Evolutionary conservation across 2,888 invertebrate genomes (phyloP).

Genomic region (Hirtodrosophila confusa): DNA sequence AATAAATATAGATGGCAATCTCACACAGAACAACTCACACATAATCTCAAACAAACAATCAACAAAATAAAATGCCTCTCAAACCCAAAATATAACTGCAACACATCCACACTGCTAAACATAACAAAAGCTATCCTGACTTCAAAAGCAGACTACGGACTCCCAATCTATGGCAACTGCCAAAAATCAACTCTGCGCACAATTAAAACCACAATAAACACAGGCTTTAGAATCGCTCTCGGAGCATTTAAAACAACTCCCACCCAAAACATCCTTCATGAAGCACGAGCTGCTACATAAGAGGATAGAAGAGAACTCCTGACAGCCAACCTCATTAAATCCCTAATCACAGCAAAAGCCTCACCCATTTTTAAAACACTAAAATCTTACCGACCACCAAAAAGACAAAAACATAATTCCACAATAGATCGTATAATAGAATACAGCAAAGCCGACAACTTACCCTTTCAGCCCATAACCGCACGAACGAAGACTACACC

Average conservation of each 20-base stretch:
- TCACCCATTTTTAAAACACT: too few relatives aligned
- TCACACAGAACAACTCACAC: constrained; percentile 25
- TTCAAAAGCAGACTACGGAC: constrained; percentile 21
- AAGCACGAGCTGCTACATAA: background rate
- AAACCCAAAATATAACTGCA: constrained; percentile 20
- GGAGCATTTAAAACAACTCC: constrained; percentile 31
- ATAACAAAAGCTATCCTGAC: constrained; percentile 19
- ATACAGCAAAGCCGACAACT: too few relatives aligned
- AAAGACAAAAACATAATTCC: too few relatives aligned
- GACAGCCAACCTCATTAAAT: too few relatives aligned
- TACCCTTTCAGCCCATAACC: too few relatives aligned
- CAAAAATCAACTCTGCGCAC: constrained; percentile 11
- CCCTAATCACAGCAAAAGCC: too few relatives aligned
- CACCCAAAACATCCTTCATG: constrained; percentile 13
- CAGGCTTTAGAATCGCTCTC: constrained; percentile 28
- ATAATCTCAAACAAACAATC: constrained; percentile 11
- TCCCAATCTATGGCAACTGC: constrained; percentile 10
- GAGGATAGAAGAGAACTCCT: too few relatives aligned
- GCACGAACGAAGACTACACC: too few relatives aligned
- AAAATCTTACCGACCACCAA: too few relatives aligned
- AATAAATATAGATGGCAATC: constrained; percentile 40
- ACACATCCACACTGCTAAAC: constrained; percentile 11
- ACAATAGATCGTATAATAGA: too few relatives aligned
- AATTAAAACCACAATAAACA: background rate
- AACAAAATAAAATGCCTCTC: constrained; percentile 34